Base-by-base conservation (phyloP, 2,888 invertebrate genomes). In the Drosophila formosana region DNA sequence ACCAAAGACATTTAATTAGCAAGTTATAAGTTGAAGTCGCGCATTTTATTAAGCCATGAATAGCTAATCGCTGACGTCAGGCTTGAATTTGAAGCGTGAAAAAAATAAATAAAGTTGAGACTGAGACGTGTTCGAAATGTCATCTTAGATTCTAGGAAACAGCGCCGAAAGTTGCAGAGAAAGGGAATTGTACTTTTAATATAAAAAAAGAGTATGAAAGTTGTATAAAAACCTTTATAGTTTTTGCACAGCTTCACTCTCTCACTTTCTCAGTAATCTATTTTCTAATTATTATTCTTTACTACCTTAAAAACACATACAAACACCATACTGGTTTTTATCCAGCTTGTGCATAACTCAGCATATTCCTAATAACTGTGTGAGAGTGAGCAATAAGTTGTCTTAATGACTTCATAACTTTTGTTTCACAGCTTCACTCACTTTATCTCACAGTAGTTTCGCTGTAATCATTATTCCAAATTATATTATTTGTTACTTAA, bases 1-100 rank as follows among this genome's bases (percentile, higher is more conserved):
- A 30, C 23, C 9, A 30, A 6, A 26, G 9, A 41, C 26, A 41
- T 11, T 46, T 46, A 34, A 56, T 13, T 56, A 56, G 30, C 32
- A 56, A 34, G 13, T 45, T 56, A 25, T n/a, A 13, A 55, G 28
- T 30, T 30, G 45, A 4, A 25, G 23, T 25, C 45, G 9, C 9
- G 4, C 9, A 25, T 25, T 25, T 45, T 25, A 45, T 45, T 25
- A 25, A 45, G 3, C 13, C 18, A 41, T 7, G 39, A 3, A 18
- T 41, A 18, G 18, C 6, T 41, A 41, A 41, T 6, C 39, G 18
- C 39, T 41, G 7, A 41, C 13, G 18, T 41, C 7, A 41, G 18
- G 18, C 18, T 18, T 13, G 13, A 7, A 13, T 41, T 18, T 13
- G 7, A 13, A 41, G 18, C 18, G 39, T 41, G 39, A 41, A 41